Evolutionary conservation across 2,113 vertebrate species (phyloP).

Genomic region (Oncorhynchus nerka): DNA sequence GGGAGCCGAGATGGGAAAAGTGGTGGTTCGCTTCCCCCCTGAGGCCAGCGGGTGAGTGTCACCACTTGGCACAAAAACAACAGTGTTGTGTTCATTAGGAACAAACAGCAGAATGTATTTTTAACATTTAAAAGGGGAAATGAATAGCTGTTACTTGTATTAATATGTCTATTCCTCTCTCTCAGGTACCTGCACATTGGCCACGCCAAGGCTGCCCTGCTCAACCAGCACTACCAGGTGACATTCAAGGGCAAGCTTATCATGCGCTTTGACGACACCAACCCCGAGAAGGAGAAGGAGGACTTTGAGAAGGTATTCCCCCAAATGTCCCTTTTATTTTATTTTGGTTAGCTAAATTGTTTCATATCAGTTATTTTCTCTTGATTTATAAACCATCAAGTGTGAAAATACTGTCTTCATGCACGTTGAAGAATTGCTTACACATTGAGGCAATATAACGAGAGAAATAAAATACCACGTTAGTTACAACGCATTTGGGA

Average conservation of each 20-base stretch:
- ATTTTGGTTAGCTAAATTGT: too few relatives aligned
- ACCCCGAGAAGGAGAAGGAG: constrained; percentile 99
- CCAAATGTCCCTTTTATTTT: too few relatives aligned
- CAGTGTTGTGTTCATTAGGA: neutral
- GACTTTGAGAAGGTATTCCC: constrained; percentile 95
- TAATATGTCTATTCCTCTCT: neutral
- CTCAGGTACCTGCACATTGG: constrained; percentile 94
- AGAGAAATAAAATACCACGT: too few relatives aligned
- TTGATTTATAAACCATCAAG: too few relatives aligned
- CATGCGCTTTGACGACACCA: constrained; percentile 99
- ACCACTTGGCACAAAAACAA: neutral
- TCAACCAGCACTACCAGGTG: constrained; percentile 98
- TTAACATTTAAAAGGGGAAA: too few relatives aligned
- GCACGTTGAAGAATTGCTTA: neutral
- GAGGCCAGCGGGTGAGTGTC: constrained; percentile 93
- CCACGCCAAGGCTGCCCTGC: constrained; percentile 94
- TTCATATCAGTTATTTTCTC: too few relatives aligned
- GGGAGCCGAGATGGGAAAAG: constrained; percentile 95
- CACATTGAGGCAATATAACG: neutral
- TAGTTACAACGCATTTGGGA: too few relatives aligned
- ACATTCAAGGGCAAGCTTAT: constrained; percentile 97
- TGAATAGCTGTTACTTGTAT: too few relatives aligned
- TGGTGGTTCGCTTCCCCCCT: constrained; percentile 95
- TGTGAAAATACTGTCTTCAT: neutral
- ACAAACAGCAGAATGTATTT: neutral